Percentiles rank a stretch among this genome's conserved stretches.
These are phyloP conservation scores for Bombus haemorrhoidalis DNA, from an alignment of 1,140 invertebrate species.

Conservation along the genomic window DNA sequence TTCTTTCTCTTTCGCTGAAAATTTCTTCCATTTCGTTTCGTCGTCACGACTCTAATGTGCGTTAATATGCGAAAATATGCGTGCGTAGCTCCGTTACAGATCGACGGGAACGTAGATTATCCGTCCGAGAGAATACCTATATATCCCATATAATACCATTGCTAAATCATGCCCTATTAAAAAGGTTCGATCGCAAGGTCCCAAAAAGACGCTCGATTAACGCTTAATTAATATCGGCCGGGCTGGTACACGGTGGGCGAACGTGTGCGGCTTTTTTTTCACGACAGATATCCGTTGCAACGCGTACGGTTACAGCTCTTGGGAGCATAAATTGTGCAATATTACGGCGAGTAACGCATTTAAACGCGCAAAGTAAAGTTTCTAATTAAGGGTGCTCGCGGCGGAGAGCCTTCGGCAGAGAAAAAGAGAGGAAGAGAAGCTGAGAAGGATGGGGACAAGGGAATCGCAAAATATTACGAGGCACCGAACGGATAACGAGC, in stretches of 20 bases:
- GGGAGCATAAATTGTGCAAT: conserved; percentile 66
- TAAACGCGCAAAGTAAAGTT: conserved; percentile 66
- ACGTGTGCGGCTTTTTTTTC: background rate
- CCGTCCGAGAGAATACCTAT: background rate
- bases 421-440: background rate
- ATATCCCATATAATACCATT: background rate
- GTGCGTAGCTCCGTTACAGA: no score
- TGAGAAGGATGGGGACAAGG: background rate
- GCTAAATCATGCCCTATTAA: background rate
- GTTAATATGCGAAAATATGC: no score
- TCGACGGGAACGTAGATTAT: no score
- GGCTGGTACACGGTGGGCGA: no score
- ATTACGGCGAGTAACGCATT: conserved; percentile 65
- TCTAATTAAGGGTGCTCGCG: conserved; percentile 65
- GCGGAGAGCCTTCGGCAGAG: background rate
- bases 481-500: conserved; percentile 65
- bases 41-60: no score
- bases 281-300: background rate
- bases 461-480: conserved; percentile 68
- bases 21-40: no score
- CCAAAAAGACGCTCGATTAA: background rate
- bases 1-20: no score
- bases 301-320: background rate
- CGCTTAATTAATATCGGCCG: conserved; percentile 25
- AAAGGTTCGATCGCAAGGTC: background rate